phyloP scores from a whole-genome alignment of 2,888 invertebrate genomes.

The Drosophila dives region DNA sequence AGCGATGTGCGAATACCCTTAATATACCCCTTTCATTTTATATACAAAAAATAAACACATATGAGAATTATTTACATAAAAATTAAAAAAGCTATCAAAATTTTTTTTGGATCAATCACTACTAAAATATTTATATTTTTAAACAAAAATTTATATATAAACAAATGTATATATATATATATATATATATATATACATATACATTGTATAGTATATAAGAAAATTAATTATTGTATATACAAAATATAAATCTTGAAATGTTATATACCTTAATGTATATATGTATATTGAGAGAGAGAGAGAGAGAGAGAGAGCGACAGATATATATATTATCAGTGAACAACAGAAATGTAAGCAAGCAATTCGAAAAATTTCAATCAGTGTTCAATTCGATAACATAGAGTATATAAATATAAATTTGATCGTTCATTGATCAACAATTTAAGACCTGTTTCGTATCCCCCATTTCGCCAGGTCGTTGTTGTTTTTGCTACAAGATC shows the following conservation, averaged over 20 bases:
- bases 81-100: background rate
- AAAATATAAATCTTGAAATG: constrained; percentile 17
- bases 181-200: background rate
- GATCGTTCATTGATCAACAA: constrained; percentile 55
- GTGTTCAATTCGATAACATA: background rate
- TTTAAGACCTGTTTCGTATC: constrained; percentile 88
- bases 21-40: background rate
- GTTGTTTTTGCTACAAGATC: constrained; percentile 87
- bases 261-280: constrained; percentile 27
- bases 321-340: constrained; percentile 26
- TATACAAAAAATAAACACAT: background rate
- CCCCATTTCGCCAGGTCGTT: constrained; percentile 93
- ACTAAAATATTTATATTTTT: background rate
- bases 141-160: background rate
- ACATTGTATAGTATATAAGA: background rate
- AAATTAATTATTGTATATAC: constrained; percentile 34
- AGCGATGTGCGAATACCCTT: background rate
- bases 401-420: constrained; percentile 18
- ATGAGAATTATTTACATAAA: constrained; percentile 15
- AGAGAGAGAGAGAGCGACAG: background rate
- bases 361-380: constrained; percentile 29
- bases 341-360: constrained; percentile 74
- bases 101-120: constrained; percentile 1
- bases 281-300: background rate
- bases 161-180: background rate